Evolutionary conservation across 2,113 vertebrate species (phyloP).

Genomic region (Cariama cristata): DNA sequence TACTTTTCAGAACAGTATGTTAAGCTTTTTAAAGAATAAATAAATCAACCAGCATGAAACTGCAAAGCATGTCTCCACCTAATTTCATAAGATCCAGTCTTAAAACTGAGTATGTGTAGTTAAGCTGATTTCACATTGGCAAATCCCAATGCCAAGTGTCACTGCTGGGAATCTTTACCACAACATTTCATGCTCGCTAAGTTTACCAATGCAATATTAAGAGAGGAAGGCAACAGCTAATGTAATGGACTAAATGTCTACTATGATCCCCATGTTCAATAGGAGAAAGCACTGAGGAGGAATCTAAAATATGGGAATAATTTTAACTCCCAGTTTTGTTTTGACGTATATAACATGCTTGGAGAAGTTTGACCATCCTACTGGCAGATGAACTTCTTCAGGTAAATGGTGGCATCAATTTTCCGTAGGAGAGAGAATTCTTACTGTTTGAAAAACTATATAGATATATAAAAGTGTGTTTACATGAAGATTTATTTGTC

Average conservation of each 20-base stretch:
- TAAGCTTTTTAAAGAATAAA: background rate
- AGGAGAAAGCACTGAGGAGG: background rate
- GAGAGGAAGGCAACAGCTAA: background rate
- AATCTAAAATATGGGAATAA: accelerated
- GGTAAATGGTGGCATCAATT: background rate
- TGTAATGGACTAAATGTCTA: background rate
- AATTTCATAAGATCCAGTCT: background rate
- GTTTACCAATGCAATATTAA: background rate
- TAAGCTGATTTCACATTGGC: background rate
- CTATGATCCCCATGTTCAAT: accelerated
- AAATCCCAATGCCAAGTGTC: background rate
- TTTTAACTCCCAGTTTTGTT: background rate
- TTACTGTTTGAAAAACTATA: background rate
- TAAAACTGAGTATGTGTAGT: background rate
- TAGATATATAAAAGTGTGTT: background rate
- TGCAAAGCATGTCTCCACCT: background rate
- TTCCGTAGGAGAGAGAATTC: background rate
- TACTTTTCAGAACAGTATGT: background rate
- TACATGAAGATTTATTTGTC: background rate
- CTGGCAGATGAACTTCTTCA: background rate
- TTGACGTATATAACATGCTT: accelerated
- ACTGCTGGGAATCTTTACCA: background rate
- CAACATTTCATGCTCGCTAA: background rate
- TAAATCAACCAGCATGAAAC: background rate
- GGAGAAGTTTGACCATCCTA: background rate